These are phyloP conservation scores for Rhinoderma darwinii DNA, from an alignment of 2,113 vertebrate genomes.

Conservation along the genomic window DNA sequence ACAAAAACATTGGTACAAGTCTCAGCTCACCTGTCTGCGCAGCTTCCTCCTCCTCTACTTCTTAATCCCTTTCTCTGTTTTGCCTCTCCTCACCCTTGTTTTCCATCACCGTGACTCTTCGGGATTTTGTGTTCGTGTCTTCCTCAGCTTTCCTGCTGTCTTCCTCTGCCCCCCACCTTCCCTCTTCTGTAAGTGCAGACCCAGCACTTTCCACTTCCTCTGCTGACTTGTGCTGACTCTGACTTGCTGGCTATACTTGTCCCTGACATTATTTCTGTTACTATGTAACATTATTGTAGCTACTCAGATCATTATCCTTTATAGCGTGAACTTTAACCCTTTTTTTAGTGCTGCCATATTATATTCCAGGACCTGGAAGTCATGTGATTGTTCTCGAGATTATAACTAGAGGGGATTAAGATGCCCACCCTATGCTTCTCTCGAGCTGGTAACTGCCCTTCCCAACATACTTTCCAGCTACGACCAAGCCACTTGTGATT, in stretches of 20 bases:
- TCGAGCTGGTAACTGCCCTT: not conserved
- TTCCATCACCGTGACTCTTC: not conserved
- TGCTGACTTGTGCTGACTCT: constrained; percentile 26
- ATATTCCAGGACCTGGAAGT: not conserved
- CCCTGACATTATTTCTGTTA: not conserved
- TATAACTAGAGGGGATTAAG: not conserved
- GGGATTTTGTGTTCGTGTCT: not conserved
- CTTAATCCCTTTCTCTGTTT: not conserved
- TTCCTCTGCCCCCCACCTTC: constrained; percentile 35
- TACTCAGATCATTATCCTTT: not conserved
- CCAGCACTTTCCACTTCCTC: constrained; percentile 55
- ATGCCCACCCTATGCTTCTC: not conserved
- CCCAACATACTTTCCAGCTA: not conserved
- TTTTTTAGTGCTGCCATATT: not conserved
- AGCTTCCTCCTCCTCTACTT: not conserved
- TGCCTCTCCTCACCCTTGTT: not conserved
- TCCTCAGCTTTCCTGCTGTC: constrained; percentile 4
- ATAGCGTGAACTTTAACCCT: not conserved
- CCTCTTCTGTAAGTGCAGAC: constrained; percentile 6
- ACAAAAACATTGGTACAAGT: not conserved
- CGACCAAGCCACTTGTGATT: not conserved
- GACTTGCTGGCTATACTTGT: not conserved
- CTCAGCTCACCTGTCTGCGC: not conserved
- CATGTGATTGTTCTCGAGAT: not conserved
- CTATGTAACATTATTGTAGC: not conserved